phyloP scores from a whole-genome alignment of 2,888 invertebrate genomes.

The Dynastes hyllus region DNA sequence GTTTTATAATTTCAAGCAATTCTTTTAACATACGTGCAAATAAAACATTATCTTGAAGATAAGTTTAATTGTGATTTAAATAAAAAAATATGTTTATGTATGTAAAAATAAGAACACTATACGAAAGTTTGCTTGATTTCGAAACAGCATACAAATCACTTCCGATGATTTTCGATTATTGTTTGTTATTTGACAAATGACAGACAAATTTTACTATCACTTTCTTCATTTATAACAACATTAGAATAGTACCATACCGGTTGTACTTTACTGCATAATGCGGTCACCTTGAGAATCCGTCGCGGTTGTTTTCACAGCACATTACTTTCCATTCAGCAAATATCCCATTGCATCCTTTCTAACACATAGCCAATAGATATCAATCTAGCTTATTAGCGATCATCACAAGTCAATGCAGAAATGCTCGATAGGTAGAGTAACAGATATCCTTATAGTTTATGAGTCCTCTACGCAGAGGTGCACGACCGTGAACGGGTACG shows the following conservation, averaged over 20 bases:
- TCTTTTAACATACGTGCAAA: too few relatives aligned
- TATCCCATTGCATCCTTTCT: neutral
- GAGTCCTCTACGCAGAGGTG: slow-evolving; percentile 19
- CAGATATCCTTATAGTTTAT: slow-evolving; percentile 25
- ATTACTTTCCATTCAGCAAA: slow-evolving; percentile 22
- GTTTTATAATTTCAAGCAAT: too few relatives aligned
- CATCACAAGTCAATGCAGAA: neutral
- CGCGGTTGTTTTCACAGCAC: slow-evolving; percentile 34
- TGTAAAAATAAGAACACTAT: too few relatives aligned
- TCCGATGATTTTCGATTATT: too few relatives aligned
- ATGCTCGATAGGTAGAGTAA: neutral
- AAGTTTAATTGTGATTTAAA: too few relatives aligned
- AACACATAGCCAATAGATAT: too few relatives aligned
- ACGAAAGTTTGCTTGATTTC: too few relatives aligned
- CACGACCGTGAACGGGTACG: slow-evolving; percentile 18
- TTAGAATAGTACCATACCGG: neutral
- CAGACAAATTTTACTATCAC: neutral
- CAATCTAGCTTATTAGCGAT: neutral
- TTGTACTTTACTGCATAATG: slow-evolving; percentile 4
- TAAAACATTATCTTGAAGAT: too few relatives aligned
- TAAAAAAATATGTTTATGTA: too few relatives aligned
- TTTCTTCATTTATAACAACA: slow-evolving; percentile 12
- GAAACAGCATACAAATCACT: too few relatives aligned
- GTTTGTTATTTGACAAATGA: too few relatives aligned
- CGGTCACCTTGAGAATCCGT: slow-evolving; percentile 29